Evolutionary conservation across 2,113 vertebrate genomes (phyloP), one percentile per base, ranked within the genome.

Genomic region (Mesitornis unicolor): DNA sequence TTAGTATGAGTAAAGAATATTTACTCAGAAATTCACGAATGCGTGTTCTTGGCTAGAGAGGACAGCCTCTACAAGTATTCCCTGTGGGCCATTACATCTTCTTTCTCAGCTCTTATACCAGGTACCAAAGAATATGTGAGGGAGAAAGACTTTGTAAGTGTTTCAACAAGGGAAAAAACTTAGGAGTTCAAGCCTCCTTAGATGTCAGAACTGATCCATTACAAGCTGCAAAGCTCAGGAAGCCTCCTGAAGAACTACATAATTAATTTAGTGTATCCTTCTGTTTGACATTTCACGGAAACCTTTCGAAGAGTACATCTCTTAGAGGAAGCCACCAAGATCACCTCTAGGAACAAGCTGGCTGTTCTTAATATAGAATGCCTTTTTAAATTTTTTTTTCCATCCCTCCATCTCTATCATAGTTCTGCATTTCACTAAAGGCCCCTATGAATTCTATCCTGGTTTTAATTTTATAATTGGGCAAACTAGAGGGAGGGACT

Each of bases 181-280:
- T 56, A 5, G 9, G 21, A 76, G 35, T 93, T 92, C 20, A 84
- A 42, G 38, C 51, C 45, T 82, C 38, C 64, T 63, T 74, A 65
- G 60, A 38, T 87, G 64, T 94, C 87, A 87, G 60, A 87, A 87
- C 56, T 67, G n/a, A 94, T 93, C 35, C 31, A 82, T 94, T 81
- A 67, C 29, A 84, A 77, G 35, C 51, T 74, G 36, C 47, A 75
- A 87, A 93, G 73, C 56, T n/a, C 45, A 50, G 64, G 47, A 90
- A 87, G 64, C 54, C 89, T 90, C 59, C 50, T 65, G 36, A 53
- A 86, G 56, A 91, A 12, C 36, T 67, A 29, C 38, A 33, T 79
- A 59, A 70, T 91, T 94, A 5, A 70, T 86, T 87, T 77, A 61
- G 22, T 53, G 3, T 29, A 36, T 89, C 22, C 33, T 78, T 89